Evolutionary conservation across 2,797 vertebrate species (phyloP), one percentile per base, ranked within the genome.

Genomic region (Aotus griseimembra): DNA sequence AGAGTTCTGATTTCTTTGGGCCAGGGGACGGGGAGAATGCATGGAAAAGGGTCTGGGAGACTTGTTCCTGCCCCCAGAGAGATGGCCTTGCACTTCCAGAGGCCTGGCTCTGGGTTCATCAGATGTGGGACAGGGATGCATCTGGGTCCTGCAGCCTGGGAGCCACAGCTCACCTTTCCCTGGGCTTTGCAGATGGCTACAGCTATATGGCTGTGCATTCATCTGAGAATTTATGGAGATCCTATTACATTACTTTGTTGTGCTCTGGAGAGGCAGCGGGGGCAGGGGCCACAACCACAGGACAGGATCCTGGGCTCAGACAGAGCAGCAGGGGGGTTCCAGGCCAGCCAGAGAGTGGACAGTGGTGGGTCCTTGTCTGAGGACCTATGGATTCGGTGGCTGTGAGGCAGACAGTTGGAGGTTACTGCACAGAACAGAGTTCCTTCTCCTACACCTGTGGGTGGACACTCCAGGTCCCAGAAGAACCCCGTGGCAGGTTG

Each of bases 41-140:
- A 0, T 4, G 28, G 41, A 67, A 55, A 58, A 39, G 77, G 6
- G 57, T 52, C 48, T 10, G 15, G 10, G 76, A 36, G 24, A 17
- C 64, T 55, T 7, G 26, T 19, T 46, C 28, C 33, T 1, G 6
- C 28, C 73, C 3, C 0, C 26, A 20, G 14, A 2, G 0, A 24
- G 15, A 46, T 1, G 1, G 58, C n/a, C 52, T 55, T 28, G n/a
- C 13, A 0, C 50, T 39, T 20, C 28, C 2, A 6, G 88, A 64
- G 41, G 58, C 64, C 79, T 20, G 30, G 61, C 48, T 33, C 17
- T 15, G 20, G 61, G 50, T 52, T 26, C 4, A 7, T 17, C 52
- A 8, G 26, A 4, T 14, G 26, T 30, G 8, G 9, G 46, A 39
- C 14, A n/a, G 75, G 46, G 28, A 8, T 36, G 7, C 0, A 0